Percentiles rank a stretch among this genome's conserved stretches.
These are phyloP conservation scores for Balaenoptera acutorostrata DNA, from an alignment of 2,113 vertebrate genomes.

Conservation along the genomic window DNA sequence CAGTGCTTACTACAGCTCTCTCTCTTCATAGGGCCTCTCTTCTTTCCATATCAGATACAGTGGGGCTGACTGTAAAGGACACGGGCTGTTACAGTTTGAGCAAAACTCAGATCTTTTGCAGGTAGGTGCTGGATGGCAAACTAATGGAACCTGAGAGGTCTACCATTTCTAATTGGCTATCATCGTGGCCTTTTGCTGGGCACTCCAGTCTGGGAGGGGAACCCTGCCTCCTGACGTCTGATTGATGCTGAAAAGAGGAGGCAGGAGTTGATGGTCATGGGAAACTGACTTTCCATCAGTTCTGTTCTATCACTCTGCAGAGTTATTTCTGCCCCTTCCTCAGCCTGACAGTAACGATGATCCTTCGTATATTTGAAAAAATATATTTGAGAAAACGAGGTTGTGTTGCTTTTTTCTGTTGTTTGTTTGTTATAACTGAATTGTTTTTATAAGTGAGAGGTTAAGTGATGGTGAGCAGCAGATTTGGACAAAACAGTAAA, in stretches of 20 bases:
- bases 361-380: not conserved
- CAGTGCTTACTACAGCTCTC: slow-evolving; percentile 20
- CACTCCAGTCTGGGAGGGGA: not conserved
- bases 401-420: slow-evolving; percentile 38
- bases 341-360: not conserved
- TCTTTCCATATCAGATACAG: not conserved
- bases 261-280: not conserved
- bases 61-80: not conserved
- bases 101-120: not conserved
- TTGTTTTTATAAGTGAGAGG: not conserved
- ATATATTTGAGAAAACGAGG: not conserved
- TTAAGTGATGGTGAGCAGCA: not conserved
- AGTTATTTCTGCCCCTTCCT: slow-evolving; percentile 9
- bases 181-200: not conserved
- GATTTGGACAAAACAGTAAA: slow-evolving; percentile 10
- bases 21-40: not conserved
- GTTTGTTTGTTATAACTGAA: slow-evolving; percentile 25
- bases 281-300: not conserved
- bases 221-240: not conserved
- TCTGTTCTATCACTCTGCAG: not conserved
- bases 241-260: not conserved
- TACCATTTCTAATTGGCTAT: not conserved
- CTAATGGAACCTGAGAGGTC: not conserved
- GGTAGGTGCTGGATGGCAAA: not conserved
- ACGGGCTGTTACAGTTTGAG: not conserved